Evolutionary conservation across 2,888 invertebrate species (phyloP).

Genomic region (Sarcophaga variegata): DNA sequence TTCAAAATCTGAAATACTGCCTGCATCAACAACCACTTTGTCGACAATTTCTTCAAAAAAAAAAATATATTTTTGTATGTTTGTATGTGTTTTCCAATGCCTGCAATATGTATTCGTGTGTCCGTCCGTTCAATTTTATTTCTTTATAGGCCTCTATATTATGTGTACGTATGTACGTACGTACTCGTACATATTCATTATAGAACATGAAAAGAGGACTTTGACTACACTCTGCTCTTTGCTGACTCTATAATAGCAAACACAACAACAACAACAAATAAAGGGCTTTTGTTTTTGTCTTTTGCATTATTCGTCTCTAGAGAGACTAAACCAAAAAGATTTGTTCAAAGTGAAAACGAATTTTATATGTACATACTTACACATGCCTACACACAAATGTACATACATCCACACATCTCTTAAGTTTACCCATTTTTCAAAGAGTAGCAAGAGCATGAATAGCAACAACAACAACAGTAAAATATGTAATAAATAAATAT

Average conservation of each 20-base stretch:
- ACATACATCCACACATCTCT: not conserved
- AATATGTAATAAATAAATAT: slow-evolving; percentile 33
- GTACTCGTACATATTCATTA: not conserved
- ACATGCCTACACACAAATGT: not conserved
- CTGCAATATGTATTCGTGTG: not conserved
- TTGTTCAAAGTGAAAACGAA: slow-evolving; percentile 43
- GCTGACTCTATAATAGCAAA: not conserved
- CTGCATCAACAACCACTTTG: slow-evolving; percentile 33
- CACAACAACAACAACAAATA: not conserved
- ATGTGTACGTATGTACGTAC: not conserved
- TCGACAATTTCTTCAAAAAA: slow-evolving; percentile 16
- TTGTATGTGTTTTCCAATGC: not conserved
- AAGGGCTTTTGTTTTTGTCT: slow-evolving; percentile 4
- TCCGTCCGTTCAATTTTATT: not conserved
- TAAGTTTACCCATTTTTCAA: slow-evolving; percentile 10
- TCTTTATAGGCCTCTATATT: slow-evolving; percentile 6
- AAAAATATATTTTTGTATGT: not conserved
- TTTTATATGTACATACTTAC: not conserved
- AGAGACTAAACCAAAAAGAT: slow-evolving; percentile 45
- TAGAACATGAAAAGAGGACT: slow-evolving; percentile 12
- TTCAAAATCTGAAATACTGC: slow-evolving; percentile 53
- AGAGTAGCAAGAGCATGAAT: slow-evolving; percentile 30
- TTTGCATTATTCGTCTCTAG: slow-evolving; percentile 49
- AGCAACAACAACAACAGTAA: slow-evolving; percentile 31
- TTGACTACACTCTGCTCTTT: slow-evolving; percentile 8